phyloP scores from a whole-genome alignment of 2,113 vertebrate genomes.

The Ptyas mucosa region DNA sequence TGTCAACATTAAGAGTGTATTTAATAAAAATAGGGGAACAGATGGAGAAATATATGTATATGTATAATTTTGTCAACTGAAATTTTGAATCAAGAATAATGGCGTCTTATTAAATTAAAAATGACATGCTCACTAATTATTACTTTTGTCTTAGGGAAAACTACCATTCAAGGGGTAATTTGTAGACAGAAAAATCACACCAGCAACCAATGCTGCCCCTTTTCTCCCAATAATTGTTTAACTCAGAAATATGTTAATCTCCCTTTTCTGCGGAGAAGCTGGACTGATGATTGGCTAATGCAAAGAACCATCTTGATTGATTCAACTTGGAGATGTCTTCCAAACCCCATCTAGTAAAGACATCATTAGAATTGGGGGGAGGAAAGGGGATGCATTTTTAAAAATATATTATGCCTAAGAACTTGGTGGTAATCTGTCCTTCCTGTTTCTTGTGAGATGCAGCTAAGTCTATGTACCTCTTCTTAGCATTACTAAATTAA shows the following conservation, averaged over 20 bases:
- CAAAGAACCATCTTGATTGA: constrained; percentile 18
- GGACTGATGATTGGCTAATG: constrained; percentile 13
- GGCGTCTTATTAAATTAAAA: neutral
- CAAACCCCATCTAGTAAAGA: constrained; percentile 9
- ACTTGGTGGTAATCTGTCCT: neutral
- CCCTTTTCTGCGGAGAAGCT: neutral
- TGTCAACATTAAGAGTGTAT: neutral
- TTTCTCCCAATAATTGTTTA: constrained; percentile 12
- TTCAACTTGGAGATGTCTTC: neutral
- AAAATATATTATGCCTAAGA: constrained; percentile 6
- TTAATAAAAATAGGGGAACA: neutral
- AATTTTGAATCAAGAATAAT: neutral
- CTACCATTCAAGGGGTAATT: constrained; percentile 38
- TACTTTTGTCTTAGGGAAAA: neutral
- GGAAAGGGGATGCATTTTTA: neutral
- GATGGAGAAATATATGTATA: neutral
- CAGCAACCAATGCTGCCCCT: constrained; percentile 4
- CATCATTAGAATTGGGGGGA: neutral
- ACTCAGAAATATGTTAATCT: neutral
- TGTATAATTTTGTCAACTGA: neutral
- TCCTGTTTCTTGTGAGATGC: neutral
- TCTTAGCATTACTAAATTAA: constrained; percentile 16
- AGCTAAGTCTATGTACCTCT: neutral
- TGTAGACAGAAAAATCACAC: constrained; percentile 30
- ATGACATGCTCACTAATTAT: neutral